phyloP scores from a whole-genome alignment of 1,140 invertebrate species.

The Dendroctonus valens region DNA sequence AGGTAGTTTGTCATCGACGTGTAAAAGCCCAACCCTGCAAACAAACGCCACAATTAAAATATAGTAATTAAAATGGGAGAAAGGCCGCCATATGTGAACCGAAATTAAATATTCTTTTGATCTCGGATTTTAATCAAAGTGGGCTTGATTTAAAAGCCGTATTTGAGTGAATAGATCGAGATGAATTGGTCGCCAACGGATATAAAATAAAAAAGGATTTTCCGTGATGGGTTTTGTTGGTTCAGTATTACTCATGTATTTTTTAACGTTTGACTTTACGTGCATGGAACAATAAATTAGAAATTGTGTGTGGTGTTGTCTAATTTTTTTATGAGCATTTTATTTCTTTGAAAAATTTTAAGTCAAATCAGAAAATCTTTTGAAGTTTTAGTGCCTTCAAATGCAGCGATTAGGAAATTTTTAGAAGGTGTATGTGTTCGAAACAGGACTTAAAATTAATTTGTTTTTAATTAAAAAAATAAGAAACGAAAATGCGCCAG shows the following conservation, averaged over 20 bases:
- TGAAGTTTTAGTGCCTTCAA: no score
- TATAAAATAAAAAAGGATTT: slow-evolving; percentile 14
- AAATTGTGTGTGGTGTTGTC: no score
- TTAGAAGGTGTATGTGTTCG: background rate
- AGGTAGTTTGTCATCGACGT: slow-evolving; percentile 50
- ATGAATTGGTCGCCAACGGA: slow-evolving; percentile 23
- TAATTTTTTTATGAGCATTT: no score
- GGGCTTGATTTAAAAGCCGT: slow-evolving; percentile 25
- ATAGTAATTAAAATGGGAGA: slow-evolving; percentile 28
- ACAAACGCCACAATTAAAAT: slow-evolving; percentile 27
- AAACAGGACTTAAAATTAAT: no score
- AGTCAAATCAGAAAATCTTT: no score
- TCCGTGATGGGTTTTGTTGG: slow-evolving; percentile 5
- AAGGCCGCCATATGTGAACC: slow-evolving; percentile 24
- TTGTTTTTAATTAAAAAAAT: slow-evolving; percentile 1
- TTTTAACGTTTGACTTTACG: no score
- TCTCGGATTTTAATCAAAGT: slow-evolving; percentile 28
- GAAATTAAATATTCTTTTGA: slow-evolving; percentile 33
- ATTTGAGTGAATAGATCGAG: slow-evolving; percentile 27
- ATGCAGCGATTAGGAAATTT: background rate
- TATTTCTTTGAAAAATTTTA: no score
- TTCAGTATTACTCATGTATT: background rate
- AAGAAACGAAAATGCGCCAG: background rate
- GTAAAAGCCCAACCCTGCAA: slow-evolving; percentile 47
- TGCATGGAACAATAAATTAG: no score